These are phyloP conservation scores for Dasyprocta punctata DNA, from an alignment of 2,113 vertebrate genomes.

Conservation along the genomic window DNA sequence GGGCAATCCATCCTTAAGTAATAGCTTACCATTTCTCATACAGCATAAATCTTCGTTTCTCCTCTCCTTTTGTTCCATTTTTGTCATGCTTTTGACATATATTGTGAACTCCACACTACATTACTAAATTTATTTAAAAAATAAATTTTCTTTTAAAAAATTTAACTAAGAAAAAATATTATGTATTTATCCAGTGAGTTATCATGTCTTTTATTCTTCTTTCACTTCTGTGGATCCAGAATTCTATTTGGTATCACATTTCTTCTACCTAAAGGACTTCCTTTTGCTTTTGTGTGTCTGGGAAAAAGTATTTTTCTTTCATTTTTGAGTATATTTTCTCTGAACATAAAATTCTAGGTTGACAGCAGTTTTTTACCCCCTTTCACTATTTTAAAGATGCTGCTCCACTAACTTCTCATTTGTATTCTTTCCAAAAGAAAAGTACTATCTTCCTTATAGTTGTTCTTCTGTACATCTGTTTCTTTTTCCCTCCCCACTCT, in stretches of 20 bases:
- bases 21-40: background rate
- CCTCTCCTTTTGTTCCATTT: background rate
- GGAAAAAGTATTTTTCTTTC: background rate
- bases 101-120: background rate
- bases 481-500: background rate
- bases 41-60: background rate
- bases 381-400: background rate
- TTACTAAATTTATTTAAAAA: background rate
- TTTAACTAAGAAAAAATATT: background rate
- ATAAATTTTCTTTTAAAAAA: constrained; percentile 8
- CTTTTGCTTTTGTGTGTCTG: background rate
- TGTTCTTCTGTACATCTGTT: background rate
- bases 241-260: background rate
- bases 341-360: background rate
- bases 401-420: background rate
- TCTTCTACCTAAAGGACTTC: background rate
- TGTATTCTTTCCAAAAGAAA: background rate
- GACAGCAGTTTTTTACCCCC: background rate
- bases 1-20: background rate
- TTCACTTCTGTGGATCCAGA: background rate
- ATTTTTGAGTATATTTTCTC: background rate
- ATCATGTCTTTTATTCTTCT: background rate
- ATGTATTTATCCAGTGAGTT: background rate
- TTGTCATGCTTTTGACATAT: background rate
- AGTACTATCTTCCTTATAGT: background rate